These are phyloP conservation scores for Amblyteles armatorius DNA, from an alignment of 2,888 invertebrate species.

Conservation along the genomic window DNA sequence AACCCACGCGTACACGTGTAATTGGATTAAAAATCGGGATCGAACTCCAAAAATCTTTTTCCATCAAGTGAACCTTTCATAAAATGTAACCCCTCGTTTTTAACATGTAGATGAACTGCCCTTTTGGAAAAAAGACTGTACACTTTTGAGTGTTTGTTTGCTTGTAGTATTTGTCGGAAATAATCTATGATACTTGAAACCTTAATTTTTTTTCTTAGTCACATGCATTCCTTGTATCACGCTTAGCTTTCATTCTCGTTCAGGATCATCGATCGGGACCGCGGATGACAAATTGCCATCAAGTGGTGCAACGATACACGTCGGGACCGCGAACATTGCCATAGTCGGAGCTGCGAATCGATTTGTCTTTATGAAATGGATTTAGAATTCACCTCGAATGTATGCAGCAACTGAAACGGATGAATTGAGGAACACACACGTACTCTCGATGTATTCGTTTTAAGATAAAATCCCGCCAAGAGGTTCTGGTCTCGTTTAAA, in stretches of 20 bases:
- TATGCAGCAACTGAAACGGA: no score
- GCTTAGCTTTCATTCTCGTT: constrained; percentile 24
- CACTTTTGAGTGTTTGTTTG: no score
- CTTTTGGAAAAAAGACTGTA: neutral
- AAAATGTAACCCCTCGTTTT: neutral
- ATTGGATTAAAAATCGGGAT: constrained; percentile 33
- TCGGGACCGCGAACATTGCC: constrained; percentile 35
- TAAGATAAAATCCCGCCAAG: no score
- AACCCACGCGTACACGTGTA: constrained; percentile 7
- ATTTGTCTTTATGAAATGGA: constrained; percentile 54
- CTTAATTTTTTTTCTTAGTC: neutral
- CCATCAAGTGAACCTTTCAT: neutral
- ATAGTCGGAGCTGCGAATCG: constrained; percentile 58
- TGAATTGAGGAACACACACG: no score
- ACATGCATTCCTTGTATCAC: neutral
- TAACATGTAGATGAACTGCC: neutral
- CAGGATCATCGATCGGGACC: constrained; percentile 33
- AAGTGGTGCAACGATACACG: neutral
- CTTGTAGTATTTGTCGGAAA: neutral
- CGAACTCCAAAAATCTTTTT: neutral
- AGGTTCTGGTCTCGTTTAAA: no score
- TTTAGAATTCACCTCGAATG: no score
- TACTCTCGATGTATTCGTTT: no score
- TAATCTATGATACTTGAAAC: neutral
- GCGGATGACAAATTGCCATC: constrained; percentile 46